Conservation (phyloP, 2,797 vertebrate genomes). For the Rhinella marina region DNA sequence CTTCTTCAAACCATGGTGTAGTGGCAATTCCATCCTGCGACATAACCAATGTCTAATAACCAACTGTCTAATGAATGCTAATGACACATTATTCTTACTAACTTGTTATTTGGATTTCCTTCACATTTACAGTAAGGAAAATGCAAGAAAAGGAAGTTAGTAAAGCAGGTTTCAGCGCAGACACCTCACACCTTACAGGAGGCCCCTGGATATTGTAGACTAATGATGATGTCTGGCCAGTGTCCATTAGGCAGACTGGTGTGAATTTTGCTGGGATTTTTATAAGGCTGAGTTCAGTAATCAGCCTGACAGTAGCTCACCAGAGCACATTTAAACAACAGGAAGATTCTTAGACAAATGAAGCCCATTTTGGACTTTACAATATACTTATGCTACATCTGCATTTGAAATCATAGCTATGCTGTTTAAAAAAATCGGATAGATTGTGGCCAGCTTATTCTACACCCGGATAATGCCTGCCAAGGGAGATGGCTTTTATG, state of each 20-base stretch:
- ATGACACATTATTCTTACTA: neutral
- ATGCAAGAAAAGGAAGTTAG: conserved; percentile 17
- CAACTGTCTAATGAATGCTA: neutral
- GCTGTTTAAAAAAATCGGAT: neutral
- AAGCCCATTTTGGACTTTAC: conserved; percentile 20
- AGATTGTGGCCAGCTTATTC: conserved; percentile 30
- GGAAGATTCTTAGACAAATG: conserved; percentile 44
- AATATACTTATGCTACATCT: conserved; percentile 39
- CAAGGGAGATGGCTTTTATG: conserved; percentile 29
- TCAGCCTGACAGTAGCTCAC: conserved; percentile 47
- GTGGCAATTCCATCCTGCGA: neutral
- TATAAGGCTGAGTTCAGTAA: conserved; percentile 29
- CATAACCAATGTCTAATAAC: neutral
- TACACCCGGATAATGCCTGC: conserved; percentile 29
- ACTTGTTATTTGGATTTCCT: conserved; percentile 12
- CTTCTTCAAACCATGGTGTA: neutral
- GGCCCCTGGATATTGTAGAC: conserved; percentile 39
- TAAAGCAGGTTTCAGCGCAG: neutral
- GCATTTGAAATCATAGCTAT: conserved; percentile 36
- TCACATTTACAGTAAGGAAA: neutral
- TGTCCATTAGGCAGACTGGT: conserved; percentile 40
- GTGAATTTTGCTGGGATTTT: conserved; percentile 48
- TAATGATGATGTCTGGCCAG: conserved; percentile 47
- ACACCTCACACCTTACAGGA: conserved; percentile 16
- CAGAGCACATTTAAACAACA: conserved; percentile 41